A percentile compares a stretch with the other conserved stretches of the same genome.
phyloP scores from a whole-genome alignment of 2,888 invertebrate species.

The Clistopyga incitator region DNA sequence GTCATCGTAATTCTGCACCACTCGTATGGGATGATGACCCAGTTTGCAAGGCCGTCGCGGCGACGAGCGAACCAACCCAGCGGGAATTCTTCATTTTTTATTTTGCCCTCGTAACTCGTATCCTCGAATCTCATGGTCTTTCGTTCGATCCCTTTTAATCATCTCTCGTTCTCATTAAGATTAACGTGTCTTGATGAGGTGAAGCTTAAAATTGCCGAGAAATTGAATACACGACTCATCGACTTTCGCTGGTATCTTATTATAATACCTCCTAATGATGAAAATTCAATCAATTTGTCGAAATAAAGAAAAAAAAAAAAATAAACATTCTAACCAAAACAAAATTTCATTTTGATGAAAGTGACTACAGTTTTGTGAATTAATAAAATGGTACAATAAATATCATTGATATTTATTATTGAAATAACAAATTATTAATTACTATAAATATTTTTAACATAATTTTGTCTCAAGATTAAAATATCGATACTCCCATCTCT shows the following conservation, averaged over 20 bases:
- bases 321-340: no score
- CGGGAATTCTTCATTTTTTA: slow-evolving; percentile 43
- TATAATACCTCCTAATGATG: slow-evolving; percentile 1
- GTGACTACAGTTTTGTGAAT: not conserved
- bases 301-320: not conserved
- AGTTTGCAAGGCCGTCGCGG: slow-evolving; percentile 75
- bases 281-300: not conserved
- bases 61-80: slow-evolving; percentile 30
- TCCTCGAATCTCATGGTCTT: slow-evolving; percentile 24
- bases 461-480: not conserved
- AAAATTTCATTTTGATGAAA: no score
- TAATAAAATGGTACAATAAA: not conserved
- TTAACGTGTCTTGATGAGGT: slow-evolving; percentile 12
- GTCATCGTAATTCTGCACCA: slow-evolving; percentile 58
- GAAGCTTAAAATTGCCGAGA: not conserved
- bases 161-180: slow-evolving; percentile 37
- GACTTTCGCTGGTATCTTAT: slow-evolving; percentile 17
- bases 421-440: not conserved
- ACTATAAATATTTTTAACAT: not conserved
- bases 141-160: slow-evolving; percentile 40
- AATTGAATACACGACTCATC: slow-evolving; percentile 43
- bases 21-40: slow-evolving; percentile 71
- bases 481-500: not conserved
- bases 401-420: not conserved
- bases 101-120: slow-evolving; percentile 48